A percentile compares a stretch with the other conserved stretches of the same genome.
These are phyloP conservation scores for Lasioglossum pauxillum DNA, from an alignment of 2,888 invertebrate genomes.

Conservation along the genomic window DNA sequence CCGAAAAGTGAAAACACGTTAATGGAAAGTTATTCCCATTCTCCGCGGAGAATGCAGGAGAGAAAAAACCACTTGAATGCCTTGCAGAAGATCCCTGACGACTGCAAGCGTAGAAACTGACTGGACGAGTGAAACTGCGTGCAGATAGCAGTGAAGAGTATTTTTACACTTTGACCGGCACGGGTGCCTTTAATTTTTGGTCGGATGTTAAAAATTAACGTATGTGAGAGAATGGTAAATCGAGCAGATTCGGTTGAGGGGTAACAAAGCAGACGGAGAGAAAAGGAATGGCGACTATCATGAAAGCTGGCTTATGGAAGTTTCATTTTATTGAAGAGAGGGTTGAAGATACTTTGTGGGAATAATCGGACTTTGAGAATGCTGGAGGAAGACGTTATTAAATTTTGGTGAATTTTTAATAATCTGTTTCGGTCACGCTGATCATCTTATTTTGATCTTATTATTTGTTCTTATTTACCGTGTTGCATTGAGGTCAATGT, in stretches of 20 bases:
- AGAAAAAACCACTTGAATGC: background rate
- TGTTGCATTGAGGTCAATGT: background rate
- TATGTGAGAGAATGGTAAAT: background rate
- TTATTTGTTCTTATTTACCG: background rate
- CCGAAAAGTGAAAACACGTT: background rate
- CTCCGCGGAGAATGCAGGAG: background rate
- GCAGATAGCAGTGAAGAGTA: background rate
- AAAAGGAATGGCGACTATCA: background rate
- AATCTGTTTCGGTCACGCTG: background rate
- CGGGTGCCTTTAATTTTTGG: background rate
- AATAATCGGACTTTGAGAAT: background rate
- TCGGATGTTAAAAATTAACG: slow-evolving; percentile 1
- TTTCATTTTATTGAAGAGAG: background rate
- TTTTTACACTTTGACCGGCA: background rate
- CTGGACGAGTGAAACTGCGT: background rate
- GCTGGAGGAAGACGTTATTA: background rate
- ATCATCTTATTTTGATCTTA: background rate
- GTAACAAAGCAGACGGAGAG: slow-evolving; percentile 1
- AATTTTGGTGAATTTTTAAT: background rate
- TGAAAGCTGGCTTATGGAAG: background rate
- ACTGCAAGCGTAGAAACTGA: background rate
- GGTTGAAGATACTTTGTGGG: background rate
- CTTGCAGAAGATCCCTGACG: background rate
- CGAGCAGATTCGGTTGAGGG: background rate
- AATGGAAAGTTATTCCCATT: background rate